Base-by-base conservation (phyloP, 2,797 vertebrate genomes). In the Fistularia commersonii region DNA sequence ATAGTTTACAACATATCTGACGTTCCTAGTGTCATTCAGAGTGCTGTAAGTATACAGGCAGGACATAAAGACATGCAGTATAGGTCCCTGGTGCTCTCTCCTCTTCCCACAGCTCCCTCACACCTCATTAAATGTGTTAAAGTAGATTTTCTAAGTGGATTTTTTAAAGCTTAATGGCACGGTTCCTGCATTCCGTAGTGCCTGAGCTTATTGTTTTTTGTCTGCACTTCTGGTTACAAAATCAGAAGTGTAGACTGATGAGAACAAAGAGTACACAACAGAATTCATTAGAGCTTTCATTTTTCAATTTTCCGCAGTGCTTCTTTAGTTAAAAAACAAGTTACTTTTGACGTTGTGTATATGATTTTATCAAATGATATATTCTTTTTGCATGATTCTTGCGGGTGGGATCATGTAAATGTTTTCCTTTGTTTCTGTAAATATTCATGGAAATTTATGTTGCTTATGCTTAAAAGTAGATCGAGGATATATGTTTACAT, bases 111-210 rank as follows among this genome's bases (percentile, higher is more conserved):
- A 47, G 64, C 63, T 67, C 57, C 61, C 69, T 58, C 54, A 64
- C 61, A 74, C 61, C 67, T 81, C 67, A 80, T 82, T 78, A 66
- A 76, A 69, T 57, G 52, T 50, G 52, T 72, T 69, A 64, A 71
- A 72, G 77, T 69, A 68, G 67, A 61, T 72, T 79, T 78, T 69
- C 44, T 62, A 23, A 64, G 61, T 55, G 50, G 44, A 48, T 67
- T 76, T 81, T 81, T 58, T 69, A 6, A 65, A 36, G 57, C 59
- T 76, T 65, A 81, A 72, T 64, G 48, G 41, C 48, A 66, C 52
- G 58, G 62, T 58, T 62, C 46, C 46, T 66, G 45, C 62, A 54
- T 74, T 72, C 53, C 57, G 6, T 42, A 38, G 55, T 43, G 39
- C 51, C 52, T 44, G 45, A 56, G 48, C 56, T 60, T 51, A 50